A percentile compares a stretch with the other conserved stretches of the same genome.
phyloP scores from a whole-genome alignment of 2,888 invertebrate genomes.

The Gasteruption jaculator region DNA sequence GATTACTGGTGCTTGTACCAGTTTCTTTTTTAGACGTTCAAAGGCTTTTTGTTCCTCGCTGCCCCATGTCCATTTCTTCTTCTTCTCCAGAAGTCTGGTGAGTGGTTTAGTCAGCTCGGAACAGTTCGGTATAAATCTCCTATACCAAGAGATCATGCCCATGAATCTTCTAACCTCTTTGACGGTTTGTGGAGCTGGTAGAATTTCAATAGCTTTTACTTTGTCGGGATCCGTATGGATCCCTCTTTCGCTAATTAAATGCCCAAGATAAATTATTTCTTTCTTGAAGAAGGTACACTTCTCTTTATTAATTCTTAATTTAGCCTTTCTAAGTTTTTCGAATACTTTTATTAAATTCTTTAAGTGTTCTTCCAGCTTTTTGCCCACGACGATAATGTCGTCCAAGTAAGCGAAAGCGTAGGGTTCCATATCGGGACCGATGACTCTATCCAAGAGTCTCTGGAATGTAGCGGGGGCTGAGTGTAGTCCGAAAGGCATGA shows the following conservation, averaged over 20 bases:
- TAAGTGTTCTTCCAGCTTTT: conserved; percentile 10
- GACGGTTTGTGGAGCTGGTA: conserved; percentile 13
- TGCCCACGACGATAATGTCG: conserved; percentile 10
- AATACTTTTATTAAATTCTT: conserved; percentile 21
- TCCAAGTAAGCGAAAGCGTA: conserved; percentile 15
- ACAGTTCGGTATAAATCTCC: conserved; percentile 14
- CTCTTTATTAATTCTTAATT: conserved; percentile 22
- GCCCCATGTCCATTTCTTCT: conserved; percentile 11
- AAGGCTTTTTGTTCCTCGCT: conserved; percentile 9
- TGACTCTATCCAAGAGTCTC: conserved; percentile 27
- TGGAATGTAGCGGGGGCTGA: conserved; percentile 31
- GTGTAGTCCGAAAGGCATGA: conserved; percentile 33
- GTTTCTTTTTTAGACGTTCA: background rate
- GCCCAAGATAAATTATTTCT: conserved; percentile 21
- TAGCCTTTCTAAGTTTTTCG: conserved; percentile 20
- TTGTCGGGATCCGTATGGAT: conserved; percentile 18
- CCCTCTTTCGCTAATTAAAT: conserved; percentile 7
- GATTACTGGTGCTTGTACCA: conserved; percentile 7
- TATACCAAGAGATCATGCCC: conserved; percentile 28
- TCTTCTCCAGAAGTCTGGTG: conserved; percentile 11
- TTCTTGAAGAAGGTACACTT: conserved; percentile 28
- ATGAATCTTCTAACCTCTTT: conserved; percentile 27
- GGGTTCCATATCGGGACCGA: conserved; percentile 20
- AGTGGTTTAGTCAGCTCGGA: conserved; percentile 6
- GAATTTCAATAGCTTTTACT: conserved; percentile 8